Conservation (phyloP, 1,140 invertebrate species). For the Dolichoris vasculosae region DNA sequence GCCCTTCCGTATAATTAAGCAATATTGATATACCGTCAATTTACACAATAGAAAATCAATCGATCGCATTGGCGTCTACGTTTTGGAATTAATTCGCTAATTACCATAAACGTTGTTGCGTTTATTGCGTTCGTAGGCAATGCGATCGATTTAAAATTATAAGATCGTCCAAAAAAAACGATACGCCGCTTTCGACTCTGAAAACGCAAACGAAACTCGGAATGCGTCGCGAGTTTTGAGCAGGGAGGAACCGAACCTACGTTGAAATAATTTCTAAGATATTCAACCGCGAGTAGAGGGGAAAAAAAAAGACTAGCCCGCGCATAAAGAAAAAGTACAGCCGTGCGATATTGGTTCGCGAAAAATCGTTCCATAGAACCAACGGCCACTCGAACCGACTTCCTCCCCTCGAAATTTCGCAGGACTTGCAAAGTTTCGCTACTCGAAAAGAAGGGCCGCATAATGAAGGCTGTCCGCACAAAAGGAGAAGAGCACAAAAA, state of each 20-base stretch:
- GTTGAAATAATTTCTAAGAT: not conserved
- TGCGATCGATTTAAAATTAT: not conserved
- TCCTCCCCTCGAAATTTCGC: not conserved
- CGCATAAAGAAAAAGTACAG: not conserved
- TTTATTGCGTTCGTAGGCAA: not conserved
- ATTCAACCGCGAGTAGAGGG: not conserved
- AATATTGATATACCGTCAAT: not conserved
- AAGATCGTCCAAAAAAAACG: too few species aligned
- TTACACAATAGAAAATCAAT: not conserved
- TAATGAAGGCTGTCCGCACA: not conserved
- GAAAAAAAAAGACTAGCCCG: not conserved
- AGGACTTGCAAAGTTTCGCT: not conserved
- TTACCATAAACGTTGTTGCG: not conserved
- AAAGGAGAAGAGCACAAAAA: slow-evolving; percentile 13
- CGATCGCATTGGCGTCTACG: too few species aligned
- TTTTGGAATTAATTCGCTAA: not conserved
- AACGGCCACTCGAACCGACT: not conserved
- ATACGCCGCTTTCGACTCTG: not conserved
- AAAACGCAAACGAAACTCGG: not conserved
- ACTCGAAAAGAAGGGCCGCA: not conserved
- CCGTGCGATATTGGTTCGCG: not conserved
- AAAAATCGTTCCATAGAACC: slow-evolving; percentile 4
- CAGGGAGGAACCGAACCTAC: too few species aligned
- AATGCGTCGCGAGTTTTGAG: too few species aligned
- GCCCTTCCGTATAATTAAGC: not conserved